A percentile compares a stretch with the other conserved stretches of the same genome.
These are phyloP conservation scores for Xiphorhynchus elegans DNA, from an alignment of 2,113 vertebrate genomes.

Conservation along the genomic window DNA sequence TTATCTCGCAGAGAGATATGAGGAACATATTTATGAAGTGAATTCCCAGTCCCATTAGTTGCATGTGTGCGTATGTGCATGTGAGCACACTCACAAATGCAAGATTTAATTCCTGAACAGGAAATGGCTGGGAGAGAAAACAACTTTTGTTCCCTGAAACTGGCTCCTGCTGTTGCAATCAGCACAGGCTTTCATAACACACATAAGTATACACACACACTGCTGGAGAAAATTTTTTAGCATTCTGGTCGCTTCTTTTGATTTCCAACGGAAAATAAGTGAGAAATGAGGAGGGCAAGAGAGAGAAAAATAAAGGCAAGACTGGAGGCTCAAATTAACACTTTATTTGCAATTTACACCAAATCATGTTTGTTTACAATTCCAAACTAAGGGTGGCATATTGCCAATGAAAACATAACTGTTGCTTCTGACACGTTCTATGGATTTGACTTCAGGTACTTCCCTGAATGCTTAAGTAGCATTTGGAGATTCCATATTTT, in stretches of 20 bases:
- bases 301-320: not conserved
- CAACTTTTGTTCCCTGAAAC: slow-evolving; percentile 58
- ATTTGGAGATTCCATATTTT: not conserved
- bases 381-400: not conserved
- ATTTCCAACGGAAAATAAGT: slow-evolving; percentile 16
- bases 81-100: not conserved
- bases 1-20: not conserved
- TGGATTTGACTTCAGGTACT: not conserved
- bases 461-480: not conserved
- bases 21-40: not conserved
- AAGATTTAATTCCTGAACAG: slow-evolving; percentile 51
- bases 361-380: not conserved
- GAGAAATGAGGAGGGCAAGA: not conserved
- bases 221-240: slow-evolving; percentile 54
- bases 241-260: slow-evolving; percentile 11
- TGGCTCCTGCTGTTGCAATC: slow-evolving; percentile 67
- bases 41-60: not conserved
- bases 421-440: not conserved
- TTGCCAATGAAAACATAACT: not conserved
- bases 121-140: slow-evolving; percentile 24
- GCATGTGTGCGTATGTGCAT: not conserved
- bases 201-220: slow-evolving; percentile 15
- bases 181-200: slow-evolving; percentile 43
- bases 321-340: not conserved
- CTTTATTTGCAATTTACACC: not conserved